These are phyloP conservation scores for Podarcis lilfordi DNA, from an alignment of 2,797 vertebrate species.

Conservation along the genomic window DNA sequence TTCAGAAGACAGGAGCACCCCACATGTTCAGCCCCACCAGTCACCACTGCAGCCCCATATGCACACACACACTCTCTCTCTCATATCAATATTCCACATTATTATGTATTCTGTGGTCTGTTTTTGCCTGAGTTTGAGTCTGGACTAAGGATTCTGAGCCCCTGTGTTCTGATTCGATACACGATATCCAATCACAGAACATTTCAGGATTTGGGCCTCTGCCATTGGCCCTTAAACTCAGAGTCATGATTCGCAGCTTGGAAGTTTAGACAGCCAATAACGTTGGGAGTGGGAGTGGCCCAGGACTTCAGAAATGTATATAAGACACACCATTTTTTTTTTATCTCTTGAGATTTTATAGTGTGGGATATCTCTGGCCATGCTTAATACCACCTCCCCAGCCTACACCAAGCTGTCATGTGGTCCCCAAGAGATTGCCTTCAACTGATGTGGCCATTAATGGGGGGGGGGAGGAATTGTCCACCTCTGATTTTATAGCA, in stretches of 20 bases:
- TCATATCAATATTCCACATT: background rate
- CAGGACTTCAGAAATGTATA: background rate
- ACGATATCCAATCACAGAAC: no score
- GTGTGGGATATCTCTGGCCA: background rate
- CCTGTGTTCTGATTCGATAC: no score
- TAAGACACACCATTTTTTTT: background rate
- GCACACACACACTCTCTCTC: accelerated
- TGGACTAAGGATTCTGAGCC: no score
- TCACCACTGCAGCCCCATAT: no score
- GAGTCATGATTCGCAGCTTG: no score
- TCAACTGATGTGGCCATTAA: background rate
- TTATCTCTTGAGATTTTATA: background rate
- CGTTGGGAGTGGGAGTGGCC: background rate
- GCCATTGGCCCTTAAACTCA: no score
- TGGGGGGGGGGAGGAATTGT: background rate
- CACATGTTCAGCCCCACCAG: no score
- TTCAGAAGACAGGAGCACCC: no score
- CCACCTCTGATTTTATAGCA: background rate
- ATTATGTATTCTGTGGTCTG: no score
- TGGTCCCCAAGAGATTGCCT: background rate
- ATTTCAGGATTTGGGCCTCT: no score
- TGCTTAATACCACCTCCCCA: background rate
- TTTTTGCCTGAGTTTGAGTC: background rate
- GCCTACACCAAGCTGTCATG: background rate
- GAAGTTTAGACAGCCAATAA: no score